Percentiles rank a stretch among this genome's conserved stretches.
These are phyloP conservation scores for Drosophila insularis DNA, from an alignment of 1,140 invertebrate genomes.

Conservation along the genomic window DNA sequence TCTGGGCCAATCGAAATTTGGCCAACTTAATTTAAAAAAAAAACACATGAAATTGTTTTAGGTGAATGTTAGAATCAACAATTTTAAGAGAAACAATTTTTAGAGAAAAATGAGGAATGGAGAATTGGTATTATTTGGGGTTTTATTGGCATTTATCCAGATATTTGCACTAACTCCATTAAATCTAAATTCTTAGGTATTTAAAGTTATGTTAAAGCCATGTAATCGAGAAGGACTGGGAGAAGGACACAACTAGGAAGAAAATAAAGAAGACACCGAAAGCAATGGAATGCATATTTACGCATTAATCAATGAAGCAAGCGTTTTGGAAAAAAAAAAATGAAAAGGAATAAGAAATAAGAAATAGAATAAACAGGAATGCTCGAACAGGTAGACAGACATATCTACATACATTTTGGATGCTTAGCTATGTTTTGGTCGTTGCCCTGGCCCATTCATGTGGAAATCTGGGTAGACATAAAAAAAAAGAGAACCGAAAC, in stretches of 20 bases:
- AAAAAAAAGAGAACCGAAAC: conserved; percentile 20
- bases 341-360: conserved; percentile 11
- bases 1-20: not conserved
- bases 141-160: no score
- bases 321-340: conserved; percentile 27
- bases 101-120: no score
- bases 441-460: conserved; percentile 36
- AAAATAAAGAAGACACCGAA: conserved; percentile 34
- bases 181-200: no score
- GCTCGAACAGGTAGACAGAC: conserved; percentile 40
- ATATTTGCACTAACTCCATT: no score
- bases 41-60: no score
- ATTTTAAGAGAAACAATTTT: no score
- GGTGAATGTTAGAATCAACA: no score
- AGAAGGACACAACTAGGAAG: not conserved
- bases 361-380: conserved; percentile 37
- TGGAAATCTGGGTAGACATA: conserved; percentile 50
- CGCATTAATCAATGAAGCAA: conserved; percentile 61
- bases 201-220: no score
- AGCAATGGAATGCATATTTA: conserved; percentile 55
- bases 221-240: not conserved
- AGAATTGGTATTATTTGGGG: no score
- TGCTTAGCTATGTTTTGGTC: conserved; percentile 22
- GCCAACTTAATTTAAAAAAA: not conserved
- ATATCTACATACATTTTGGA: conserved; percentile 16